Base-by-base conservation (phyloP, 2,797 vertebrate genomes). In the Ispidina picta region DNA sequence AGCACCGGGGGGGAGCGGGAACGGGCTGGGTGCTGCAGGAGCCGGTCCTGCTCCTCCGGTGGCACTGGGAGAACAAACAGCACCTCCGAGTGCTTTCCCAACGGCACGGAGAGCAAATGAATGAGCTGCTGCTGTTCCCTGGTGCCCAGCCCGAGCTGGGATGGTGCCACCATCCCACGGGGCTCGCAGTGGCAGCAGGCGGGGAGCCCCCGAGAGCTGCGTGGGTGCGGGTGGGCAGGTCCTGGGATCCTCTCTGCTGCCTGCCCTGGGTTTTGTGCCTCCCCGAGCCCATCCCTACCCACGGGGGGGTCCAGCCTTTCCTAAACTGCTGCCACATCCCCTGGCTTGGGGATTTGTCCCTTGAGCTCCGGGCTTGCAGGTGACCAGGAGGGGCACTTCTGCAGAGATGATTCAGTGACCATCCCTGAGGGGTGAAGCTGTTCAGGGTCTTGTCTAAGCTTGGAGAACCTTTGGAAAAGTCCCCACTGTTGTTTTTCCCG, bases 401-500 rank as follows among this genome's bases (percentile, higher is more conserved):
- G 66, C 21, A 8, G 46, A 26, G 81, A 33, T 16, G 51, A 25
- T 43, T 43, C 83, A 35, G 2, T 16, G 44, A 18, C 72, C 60
- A 5, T 2, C 35, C 25, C 21, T 21, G 31, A 5, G 0, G 8
- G 52, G 15, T 52, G 43, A 86, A 44, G 70, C 41, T 48, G 2
- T 20, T 58, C 29, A 21, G 29, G 43, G 65, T 41, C 60, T 69
- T 74, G 48, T 20, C 15, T 12, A 15, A 0, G 0, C 63, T 2
- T 15, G 72, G 31, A 43, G 76, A 63, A 56, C 5, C 13, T 35
- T 10, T 66, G 64, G 75, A 3, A 48, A 23, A 80, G 52, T 52
- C 28, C 48, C 35, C 0, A 1, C 9, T 21, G 23, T 4, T 59
- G 43, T 33, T 73, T 64, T 55, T 1, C 4, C 6, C 0, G 3